phyloP scores from a whole-genome alignment of 2,113 vertebrate genomes.

The Suricata suricatta region DNA sequence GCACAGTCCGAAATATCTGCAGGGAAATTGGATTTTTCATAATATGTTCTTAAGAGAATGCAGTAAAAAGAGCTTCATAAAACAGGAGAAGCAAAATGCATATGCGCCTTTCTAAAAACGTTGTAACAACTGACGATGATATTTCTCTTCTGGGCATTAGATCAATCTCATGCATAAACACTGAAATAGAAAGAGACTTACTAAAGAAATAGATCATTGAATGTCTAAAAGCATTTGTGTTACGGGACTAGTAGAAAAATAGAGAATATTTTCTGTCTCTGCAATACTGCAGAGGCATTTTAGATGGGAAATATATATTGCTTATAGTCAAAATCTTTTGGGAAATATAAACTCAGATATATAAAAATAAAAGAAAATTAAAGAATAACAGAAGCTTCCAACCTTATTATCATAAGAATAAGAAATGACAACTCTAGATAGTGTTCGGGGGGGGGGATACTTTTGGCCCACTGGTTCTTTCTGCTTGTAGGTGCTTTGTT shows the following conservation, averaged over 20 bases:
- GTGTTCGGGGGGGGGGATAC: not conserved
- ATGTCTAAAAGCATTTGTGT: constrained; percentile 68
- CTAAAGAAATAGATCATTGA: constrained; percentile 77
- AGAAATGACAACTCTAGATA: not conserved
- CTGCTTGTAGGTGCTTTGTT: not conserved
- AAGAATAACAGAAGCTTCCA: not conserved
- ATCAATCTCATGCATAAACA: constrained; percentile 75
- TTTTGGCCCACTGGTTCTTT: not conserved
- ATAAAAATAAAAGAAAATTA: not conserved
- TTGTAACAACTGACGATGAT: constrained; percentile 49
- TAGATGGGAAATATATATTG: not conserved
- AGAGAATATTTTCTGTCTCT: constrained; percentile 52
- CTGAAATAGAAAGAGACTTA: constrained; percentile 73
- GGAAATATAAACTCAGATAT: constrained; percentile 8
- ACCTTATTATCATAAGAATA: not conserved
- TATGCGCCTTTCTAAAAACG: constrained; percentile 67
- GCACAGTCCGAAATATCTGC: constrained; percentile 37
- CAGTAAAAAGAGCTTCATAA: constrained; percentile 64
- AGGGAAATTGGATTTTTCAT: constrained; percentile 71
- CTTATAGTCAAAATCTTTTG: not conserved
- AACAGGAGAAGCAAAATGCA: constrained; percentile 52
- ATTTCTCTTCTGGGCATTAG: constrained; percentile 67
- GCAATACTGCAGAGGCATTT: constrained; percentile 50
- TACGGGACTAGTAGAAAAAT: constrained; percentile 38
- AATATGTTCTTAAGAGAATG: constrained; percentile 70